Evolutionary conservation across 1,140 invertebrate species (phyloP).

Genomic region (Brachionus rubens): DNA sequence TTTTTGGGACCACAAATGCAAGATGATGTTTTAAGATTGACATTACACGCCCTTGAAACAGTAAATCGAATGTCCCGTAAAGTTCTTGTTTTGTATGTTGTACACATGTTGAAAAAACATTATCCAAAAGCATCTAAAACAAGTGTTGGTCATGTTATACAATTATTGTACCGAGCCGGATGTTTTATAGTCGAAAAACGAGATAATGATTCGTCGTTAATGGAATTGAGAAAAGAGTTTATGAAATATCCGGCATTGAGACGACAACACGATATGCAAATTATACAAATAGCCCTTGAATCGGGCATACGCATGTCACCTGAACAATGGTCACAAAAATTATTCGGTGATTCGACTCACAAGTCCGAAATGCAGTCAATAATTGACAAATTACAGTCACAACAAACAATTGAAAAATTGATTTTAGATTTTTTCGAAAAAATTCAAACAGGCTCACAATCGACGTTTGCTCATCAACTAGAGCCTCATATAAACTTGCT

Average conservation of each 20-base stretch:
- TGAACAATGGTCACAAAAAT: slow-evolving; percentile 92
- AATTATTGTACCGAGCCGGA: slow-evolving; percentile 90
- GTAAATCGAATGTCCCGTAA: slow-evolving; percentile 93
- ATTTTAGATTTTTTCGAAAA: slow-evolving; percentile 45
- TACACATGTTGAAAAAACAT: slow-evolving; percentile 86
- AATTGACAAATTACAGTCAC: slow-evolving; percentile 67
- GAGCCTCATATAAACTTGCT: not conserved
- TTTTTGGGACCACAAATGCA: slow-evolving; percentile 98
- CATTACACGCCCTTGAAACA: slow-evolving; percentile 87
- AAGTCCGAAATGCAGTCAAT: slow-evolving; percentile 99
- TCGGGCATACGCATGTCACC: slow-evolving; percentile 91
- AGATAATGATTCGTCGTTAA: slow-evolving; percentile 92
- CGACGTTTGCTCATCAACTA: not conserved
- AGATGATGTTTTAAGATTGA: slow-evolving; percentile 91
- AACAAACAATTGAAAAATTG: slow-evolving; percentile 40
- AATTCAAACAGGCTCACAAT: not conserved
- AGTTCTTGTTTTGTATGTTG: slow-evolving; percentile 96
- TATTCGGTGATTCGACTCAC: slow-evolving; percentile 89
- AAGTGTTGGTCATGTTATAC: slow-evolving; percentile 96
- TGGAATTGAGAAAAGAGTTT: slow-evolving; percentile 97
- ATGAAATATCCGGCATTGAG: slow-evolving; percentile 86
- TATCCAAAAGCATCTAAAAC: slow-evolving; percentile 98
- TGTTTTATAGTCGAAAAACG: slow-evolving; percentile 98
- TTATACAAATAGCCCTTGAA: slow-evolving; percentile 80
- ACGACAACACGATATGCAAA: slow-evolving; percentile 92